Evolutionary conservation across 2,888 invertebrate species (phyloP).

Genomic region (Conistra vaccinii): DNA sequence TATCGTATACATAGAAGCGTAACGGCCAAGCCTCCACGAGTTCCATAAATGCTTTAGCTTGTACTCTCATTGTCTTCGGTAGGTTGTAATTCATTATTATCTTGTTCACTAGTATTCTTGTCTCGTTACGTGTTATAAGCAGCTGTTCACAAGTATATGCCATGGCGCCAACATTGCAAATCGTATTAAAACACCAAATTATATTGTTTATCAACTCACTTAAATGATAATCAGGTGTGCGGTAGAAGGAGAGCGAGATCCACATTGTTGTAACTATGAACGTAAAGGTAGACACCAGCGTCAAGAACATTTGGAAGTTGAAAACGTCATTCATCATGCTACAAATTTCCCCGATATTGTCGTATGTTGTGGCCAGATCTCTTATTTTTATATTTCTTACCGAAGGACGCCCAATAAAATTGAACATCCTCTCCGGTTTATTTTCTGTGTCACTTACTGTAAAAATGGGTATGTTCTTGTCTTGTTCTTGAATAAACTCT

Average conservation of each 20-base stretch:
- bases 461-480: constrained; percentile 65
- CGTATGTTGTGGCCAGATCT: constrained; percentile 75
- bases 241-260: constrained; percentile 73
- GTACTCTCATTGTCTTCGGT: constrained; percentile 75
- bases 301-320: constrained; percentile 80
- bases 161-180: constrained; percentile 72
- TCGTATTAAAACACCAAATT: constrained; percentile 72
- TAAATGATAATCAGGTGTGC: constrained; percentile 55
- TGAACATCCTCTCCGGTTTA: constrained; percentile 58
- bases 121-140: constrained; percentile 70
- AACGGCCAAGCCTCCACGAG: constrained; percentile 80
- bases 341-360: constrained; percentile 75
- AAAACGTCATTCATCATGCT: constrained; percentile 75
- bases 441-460: constrained; percentile 44
- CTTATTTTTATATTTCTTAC: constrained; percentile 72
- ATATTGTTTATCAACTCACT: constrained; percentile 69
- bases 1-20: constrained; percentile 75
- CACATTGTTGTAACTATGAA: constrained; percentile 77
- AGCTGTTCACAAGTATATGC: constrained; percentile 76
- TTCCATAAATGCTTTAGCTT: constrained; percentile 82
- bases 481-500: constrained; percentile 70
- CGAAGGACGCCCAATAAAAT: constrained; percentile 70
- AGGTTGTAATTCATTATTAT: constrained; percentile 81
- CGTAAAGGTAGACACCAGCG: constrained; percentile 75
- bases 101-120: constrained; percentile 78